A percentile compares a stretch with the other conserved stretches of the same genome.
Evolutionary conservation across 2,797 vertebrate species (phyloP).

Genomic region (Iguana delicatissima): DNA sequence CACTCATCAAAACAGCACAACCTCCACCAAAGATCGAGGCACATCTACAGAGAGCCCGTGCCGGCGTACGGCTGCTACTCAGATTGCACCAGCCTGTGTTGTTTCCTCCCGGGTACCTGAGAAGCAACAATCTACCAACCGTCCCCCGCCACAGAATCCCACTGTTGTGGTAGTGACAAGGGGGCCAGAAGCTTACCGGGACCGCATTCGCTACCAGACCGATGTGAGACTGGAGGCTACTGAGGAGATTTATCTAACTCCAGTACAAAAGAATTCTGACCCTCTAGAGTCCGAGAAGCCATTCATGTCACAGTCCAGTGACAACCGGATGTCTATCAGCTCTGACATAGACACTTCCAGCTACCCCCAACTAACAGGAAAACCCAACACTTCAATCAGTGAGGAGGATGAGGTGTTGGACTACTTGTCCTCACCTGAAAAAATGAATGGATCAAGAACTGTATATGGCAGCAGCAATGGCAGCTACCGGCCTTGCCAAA

Average conservation of each 20-base stretch:
- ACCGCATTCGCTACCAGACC: slow-evolving; percentile 91
- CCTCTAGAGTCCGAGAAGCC: slow-evolving; percentile 79
- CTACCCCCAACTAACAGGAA: slow-evolving; percentile 86
- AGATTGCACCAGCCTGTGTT: slow-evolving; percentile 74
- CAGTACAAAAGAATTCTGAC: slow-evolving; percentile 88
- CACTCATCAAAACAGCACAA: slow-evolving; percentile 87
- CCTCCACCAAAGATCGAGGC: slow-evolving; percentile 94
- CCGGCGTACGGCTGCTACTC: slow-evolving; percentile 85
- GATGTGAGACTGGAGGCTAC: slow-evolving; percentile 93
- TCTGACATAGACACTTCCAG: slow-evolving; percentile 91
- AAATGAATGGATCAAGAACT: slow-evolving; percentile 66
- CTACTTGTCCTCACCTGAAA: slow-evolving; percentile 81
- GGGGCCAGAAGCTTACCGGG: slow-evolving; percentile 83
- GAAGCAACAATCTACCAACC: slow-evolving; percentile 66
- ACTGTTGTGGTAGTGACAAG: slow-evolving; percentile 72
- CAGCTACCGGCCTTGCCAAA: slow-evolving; percentile 69
- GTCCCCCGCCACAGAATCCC: slow-evolving; percentile 69
- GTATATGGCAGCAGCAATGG: slow-evolving; percentile 64
- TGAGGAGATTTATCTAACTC: slow-evolving; percentile 96
- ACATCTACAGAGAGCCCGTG: slow-evolving; percentile 93
- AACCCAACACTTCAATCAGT: slow-evolving; percentile 90
- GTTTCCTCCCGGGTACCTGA: slow-evolving; percentile 68
- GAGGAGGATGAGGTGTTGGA: slow-evolving; percentile 89
- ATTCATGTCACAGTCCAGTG: slow-evolving; percentile 86
- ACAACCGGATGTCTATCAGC: slow-evolving; percentile 95